These are phyloP conservation scores for Anoura caudifer DNA, from an alignment of 2,113 vertebrate genomes.

Conservation along the genomic window DNA sequence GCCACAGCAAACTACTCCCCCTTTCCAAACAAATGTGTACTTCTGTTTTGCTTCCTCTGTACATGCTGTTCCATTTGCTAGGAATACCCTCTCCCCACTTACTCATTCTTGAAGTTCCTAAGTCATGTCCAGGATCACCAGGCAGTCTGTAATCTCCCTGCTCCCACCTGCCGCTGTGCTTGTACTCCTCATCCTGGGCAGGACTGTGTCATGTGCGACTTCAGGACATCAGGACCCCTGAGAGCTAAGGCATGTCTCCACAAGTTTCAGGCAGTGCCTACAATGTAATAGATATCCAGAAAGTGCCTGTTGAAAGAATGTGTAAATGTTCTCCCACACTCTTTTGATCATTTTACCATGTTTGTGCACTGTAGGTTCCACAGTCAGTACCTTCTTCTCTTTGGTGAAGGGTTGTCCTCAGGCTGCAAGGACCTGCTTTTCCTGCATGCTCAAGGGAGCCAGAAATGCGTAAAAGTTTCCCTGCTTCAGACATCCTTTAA, in stretches of 20 bases:
- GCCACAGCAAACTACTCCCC: conserved; percentile 47
- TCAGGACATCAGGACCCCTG: background rate
- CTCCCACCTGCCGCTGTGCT: background rate
- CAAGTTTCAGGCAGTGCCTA: accelerated
- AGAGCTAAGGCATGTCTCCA: background rate
- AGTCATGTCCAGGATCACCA: background rate
- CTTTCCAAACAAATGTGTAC: conserved; percentile 63
- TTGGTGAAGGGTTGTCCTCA: background rate
- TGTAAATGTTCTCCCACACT: background rate
- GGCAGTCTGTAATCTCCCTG: background rate
- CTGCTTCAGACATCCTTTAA: background rate
- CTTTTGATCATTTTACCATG: background rate
- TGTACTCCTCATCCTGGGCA: too few species aligned
- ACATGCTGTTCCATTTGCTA: background rate
- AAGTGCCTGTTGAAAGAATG: too few species aligned
- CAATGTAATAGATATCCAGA: accelerated
- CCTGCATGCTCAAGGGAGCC: background rate
- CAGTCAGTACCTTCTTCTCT: background rate
- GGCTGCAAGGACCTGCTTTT: background rate
- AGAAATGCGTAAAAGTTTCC: background rate
- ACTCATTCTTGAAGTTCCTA: background rate
- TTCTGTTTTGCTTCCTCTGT: background rate
- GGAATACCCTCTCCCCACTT: background rate
- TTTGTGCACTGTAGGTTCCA: background rate
- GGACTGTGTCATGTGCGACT: background rate